phyloP scores from a whole-genome alignment of 2,797 vertebrate species.

The Capromys pilorides region DNA sequence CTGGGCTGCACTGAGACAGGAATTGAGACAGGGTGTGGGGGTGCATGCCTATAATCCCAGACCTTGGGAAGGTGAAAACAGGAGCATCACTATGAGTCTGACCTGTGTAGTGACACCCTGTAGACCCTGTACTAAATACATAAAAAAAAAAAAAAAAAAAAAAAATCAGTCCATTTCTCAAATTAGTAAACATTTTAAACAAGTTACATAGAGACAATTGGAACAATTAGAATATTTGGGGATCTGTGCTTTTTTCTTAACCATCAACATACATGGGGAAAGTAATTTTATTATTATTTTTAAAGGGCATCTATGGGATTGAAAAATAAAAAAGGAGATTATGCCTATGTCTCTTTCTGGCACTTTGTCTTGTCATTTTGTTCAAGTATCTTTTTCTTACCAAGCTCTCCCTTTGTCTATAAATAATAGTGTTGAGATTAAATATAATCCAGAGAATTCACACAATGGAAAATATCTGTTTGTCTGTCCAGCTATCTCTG shows the following conservation, averaged over 20 bases:
- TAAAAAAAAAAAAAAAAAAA: too few relatives aligned
- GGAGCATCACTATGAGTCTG: too few relatives aligned
- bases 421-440: background rate
- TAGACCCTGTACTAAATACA: too few relatives aligned
- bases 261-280: background rate
- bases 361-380: background rate
- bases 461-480: background rate
- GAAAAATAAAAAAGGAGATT: background rate
- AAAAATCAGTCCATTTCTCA: background rate
- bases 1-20: too few relatives aligned
- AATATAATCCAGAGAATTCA: conserved; percentile 7
- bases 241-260: conserved; percentile 3
- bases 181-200: background rate
- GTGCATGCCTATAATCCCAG: too few relatives aligned
- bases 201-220: background rate
- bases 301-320: background rate
- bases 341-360: background rate
- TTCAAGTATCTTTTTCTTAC: conserved; percentile 2
- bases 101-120: too few relatives aligned
- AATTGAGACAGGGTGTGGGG: too few relatives aligned
- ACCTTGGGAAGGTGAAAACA: too few relatives aligned
- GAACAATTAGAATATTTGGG: background rate
- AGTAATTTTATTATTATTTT: conserved; percentile 21
- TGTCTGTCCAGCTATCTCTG: background rate
- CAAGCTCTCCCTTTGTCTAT: background rate